Conservation (phyloP, 2,113 vertebrate genomes). For the Zapornia atra region DNA sequence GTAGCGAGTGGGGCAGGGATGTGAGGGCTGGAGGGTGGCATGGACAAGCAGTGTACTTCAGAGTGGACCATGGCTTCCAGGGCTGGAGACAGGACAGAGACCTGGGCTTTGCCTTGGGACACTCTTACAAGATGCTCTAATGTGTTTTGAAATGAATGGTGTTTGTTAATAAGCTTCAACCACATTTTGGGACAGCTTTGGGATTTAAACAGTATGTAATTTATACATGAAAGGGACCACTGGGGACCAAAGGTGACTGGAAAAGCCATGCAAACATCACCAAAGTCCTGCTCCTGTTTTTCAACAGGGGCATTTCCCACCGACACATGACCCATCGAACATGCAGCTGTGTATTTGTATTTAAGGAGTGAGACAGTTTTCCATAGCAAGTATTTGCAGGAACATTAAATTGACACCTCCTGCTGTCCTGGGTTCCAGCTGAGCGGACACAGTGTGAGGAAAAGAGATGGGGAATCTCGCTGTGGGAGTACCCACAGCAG, state of each 20-base stretch:
- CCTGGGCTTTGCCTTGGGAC: not conserved
- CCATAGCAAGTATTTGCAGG: not conserved
- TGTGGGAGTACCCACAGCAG: not conserved
- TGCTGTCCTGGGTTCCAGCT: not conserved
- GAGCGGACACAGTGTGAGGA: not conserved
- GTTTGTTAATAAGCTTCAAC: not conserved
- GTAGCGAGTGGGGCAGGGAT: not conserved
- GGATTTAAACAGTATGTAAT: not conserved
- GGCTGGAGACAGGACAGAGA: not conserved
- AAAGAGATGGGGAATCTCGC: not conserved
- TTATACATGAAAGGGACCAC: not conserved
- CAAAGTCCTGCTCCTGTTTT: not conserved
- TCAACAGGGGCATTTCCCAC: not conserved
- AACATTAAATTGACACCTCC: not conserved
- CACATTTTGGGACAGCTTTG: not conserved
- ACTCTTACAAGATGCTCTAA: not conserved
- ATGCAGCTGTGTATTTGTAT: not conserved
- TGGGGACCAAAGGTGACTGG: not conserved
- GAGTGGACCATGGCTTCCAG: not conserved
- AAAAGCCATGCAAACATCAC: not conserved
- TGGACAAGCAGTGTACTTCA: not conserved
- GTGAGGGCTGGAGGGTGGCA: not conserved
- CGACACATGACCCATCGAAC: not conserved
- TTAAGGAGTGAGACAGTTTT: not conserved
- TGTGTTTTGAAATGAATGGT: not conserved